A percentile compares a stretch with the other conserved stretches of the same genome.
These are phyloP conservation scores for Arctia plantaginis DNA, from an alignment of 2,888 invertebrate genomes.

Conservation along the genomic window DNA sequence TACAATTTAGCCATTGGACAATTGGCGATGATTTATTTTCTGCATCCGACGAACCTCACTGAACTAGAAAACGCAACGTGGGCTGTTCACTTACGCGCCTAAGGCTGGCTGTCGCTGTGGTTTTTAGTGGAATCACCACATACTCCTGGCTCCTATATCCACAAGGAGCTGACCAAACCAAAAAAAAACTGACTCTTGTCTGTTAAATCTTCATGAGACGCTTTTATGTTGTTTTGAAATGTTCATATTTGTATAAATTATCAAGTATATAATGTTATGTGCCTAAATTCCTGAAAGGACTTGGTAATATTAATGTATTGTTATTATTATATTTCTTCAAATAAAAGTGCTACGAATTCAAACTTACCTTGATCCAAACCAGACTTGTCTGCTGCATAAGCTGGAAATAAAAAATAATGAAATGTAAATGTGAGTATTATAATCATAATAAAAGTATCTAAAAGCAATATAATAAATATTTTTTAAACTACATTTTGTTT, in stretches of 20 bases:
- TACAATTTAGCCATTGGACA: background rate
- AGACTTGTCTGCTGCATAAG: background rate
- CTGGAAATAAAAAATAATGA: background rate
- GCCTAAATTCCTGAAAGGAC: too few relatives aligned
- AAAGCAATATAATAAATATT: too few relatives aligned
- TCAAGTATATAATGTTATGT: too few relatives aligned
- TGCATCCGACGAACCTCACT: background rate
- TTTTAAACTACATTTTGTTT: too few relatives aligned
- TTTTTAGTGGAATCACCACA: too few relatives aligned
- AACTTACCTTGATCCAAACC: conserved; percentile 40
- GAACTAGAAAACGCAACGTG: background rate
- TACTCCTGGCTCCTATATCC: too few relatives aligned
- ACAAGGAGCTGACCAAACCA: background rate
- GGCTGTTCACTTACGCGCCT: too few relatives aligned
- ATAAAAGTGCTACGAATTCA: background rate
- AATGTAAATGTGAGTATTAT: background rate
- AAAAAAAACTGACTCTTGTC: background rate
- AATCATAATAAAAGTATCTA: background rate
- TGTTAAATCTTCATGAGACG: background rate
- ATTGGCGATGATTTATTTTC: background rate
- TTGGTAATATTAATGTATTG: background rate
- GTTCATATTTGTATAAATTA: too few relatives aligned
- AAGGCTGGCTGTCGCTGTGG: too few relatives aligned
- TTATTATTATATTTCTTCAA: background rate
- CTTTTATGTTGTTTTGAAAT: background rate